Base-by-base conservation (phyloP, 2,797 vertebrate species). In the Basileuterus tristriatus region DNA sequence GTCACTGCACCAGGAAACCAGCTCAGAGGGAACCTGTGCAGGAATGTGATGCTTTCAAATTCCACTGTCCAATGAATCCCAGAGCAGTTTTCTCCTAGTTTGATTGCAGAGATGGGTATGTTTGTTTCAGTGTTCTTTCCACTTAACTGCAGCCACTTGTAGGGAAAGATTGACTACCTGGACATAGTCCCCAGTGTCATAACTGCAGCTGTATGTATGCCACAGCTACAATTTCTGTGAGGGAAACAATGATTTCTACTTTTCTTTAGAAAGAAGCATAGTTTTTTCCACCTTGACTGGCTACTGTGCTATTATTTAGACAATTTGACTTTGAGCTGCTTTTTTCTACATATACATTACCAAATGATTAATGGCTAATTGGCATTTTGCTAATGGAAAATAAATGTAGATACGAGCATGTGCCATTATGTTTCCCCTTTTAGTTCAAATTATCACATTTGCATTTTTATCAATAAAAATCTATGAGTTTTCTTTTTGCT, bases 341-440 rank as follows among this genome's bases (percentile, higher is more conserved):
- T 93, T 89, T 91, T 87, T 56, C 82, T 94, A 70, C 44, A 39
- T 64, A 89, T 59, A 94, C 44, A 53, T 64, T 77, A 60, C 34
- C 56, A 89, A 92, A 87, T 96, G 84, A 95, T 92, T 94, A 94
- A 93, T 92, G 82, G 55, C 69, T 95, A 93, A 93, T 96, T 94
- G 95, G 37, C 39, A 88, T 86, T 96, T 91, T 72, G 47, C 82
- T 96, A 95, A 93, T 93, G 80, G 83, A 93, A 96, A 96, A 96
- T 69, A 93, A 91, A 96, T 86, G 78, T 86, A 90, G 85, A 67
- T 91, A 87, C 17, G 59, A 89, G 17, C 27, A 19, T 29, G 11
- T 82, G 68, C 47, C 60, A 62, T 81, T 92, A 77, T 30, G 50
- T 78, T 84, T 90, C 65, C n/a, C 49, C 27, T 87, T 93, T 93